Evolutionary conservation across 2,113 vertebrate species (phyloP).

Genomic region (Crotalus helleri): DNA sequence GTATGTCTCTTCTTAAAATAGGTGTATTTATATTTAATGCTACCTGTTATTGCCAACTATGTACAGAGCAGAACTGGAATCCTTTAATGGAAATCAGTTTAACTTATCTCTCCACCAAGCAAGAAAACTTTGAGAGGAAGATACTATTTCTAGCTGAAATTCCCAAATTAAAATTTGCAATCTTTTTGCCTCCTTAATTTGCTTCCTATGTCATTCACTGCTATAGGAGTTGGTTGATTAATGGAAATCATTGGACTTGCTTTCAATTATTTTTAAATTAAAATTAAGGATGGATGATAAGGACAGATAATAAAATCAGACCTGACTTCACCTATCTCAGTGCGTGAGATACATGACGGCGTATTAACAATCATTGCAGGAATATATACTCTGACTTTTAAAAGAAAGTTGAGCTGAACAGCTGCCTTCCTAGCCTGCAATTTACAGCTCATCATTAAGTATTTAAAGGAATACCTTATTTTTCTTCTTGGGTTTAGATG

Average conservation of each 20-base stretch:
- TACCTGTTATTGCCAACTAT: constrained; percentile 11
- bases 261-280: constrained; percentile 25
- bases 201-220: neutral
- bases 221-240: constrained; percentile 15
- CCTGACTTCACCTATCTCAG: neutral
- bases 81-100: neutral
- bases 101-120: neutral
- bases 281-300: constrained; percentile 7
- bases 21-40: neutral
- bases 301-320: neutral
- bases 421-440: constrained; percentile 28
- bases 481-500: constrained; percentile 8
- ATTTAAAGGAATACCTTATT: constrained; percentile 15
- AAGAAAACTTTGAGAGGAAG: constrained; percentile 1
- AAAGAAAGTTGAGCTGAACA: neutral
- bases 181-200: constrained; percentile 10
- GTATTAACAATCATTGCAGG: neutral
- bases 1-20: neutral
- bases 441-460: constrained; percentile 17
- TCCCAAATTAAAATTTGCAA: neutral
- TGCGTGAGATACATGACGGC: neutral
- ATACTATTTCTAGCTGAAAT: constrained; percentile 9
- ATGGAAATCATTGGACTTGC: constrained; percentile 6
- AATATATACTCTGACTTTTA: neutral
- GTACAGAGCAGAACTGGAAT: constrained; percentile 5